phyloP scores from a whole-genome alignment of 2,797 vertebrate species.

The Gambusia yucatana region DNA sequence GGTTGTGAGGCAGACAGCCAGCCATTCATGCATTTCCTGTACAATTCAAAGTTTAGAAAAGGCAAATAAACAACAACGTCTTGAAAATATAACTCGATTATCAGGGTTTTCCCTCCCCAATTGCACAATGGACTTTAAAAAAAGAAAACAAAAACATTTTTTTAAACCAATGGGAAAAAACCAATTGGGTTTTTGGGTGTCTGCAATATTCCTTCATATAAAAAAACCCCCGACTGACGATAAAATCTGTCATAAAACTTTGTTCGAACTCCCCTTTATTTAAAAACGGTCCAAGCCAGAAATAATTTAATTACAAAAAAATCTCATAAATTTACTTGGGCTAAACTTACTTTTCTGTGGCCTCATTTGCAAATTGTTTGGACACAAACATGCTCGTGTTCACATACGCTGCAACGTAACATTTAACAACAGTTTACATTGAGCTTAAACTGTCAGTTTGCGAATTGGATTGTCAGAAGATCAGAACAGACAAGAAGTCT shows the following conservation, averaged over 20 bases:
- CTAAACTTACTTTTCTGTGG: background rate
- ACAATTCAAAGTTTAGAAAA: background rate
- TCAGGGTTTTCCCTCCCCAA: background rate
- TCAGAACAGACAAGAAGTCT: background rate
- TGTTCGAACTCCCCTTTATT: background rate
- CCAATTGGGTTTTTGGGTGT: background rate
- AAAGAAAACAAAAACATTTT: too few species aligned
- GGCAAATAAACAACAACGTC: background rate
- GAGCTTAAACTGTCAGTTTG: background rate
- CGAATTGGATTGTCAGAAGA: background rate
- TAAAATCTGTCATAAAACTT: too few species aligned
- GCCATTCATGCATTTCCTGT: background rate
- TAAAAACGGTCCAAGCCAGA: background rate
- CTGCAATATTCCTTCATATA: background rate
- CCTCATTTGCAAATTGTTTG: background rate
- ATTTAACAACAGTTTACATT: background rate
- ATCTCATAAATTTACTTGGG: background rate
- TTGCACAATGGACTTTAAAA: background rate
- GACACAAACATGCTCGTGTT: background rate
- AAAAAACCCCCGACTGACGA: background rate
- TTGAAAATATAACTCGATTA: background rate
- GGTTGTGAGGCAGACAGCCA: background rate
- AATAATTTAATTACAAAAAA: background rate
- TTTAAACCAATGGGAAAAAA: background rate
- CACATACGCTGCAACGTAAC: background rate